Evolutionary conservation across 2,797 vertebrate species (phyloP).

Genomic region (Arremon brunneinucha): DNA sequence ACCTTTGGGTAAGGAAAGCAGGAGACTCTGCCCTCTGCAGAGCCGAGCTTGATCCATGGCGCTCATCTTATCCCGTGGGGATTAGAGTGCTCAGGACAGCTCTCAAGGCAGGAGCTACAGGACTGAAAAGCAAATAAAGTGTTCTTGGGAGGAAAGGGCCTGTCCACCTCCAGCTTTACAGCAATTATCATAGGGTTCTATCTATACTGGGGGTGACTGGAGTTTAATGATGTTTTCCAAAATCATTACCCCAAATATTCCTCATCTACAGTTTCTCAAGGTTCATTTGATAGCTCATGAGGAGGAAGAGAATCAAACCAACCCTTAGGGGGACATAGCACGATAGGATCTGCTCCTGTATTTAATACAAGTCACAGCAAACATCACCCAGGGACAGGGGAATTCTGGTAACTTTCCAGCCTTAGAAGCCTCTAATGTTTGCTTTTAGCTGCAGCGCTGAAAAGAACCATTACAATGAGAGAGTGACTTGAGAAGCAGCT

Average conservation of each 20-base stretch:
- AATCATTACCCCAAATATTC: background rate
- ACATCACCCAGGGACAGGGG: background rate
- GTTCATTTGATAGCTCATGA: background rate
- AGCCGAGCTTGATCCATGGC: background rate
- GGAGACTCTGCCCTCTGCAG: background rate
- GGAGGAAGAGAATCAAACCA: background rate
- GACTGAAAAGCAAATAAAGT: background rate
- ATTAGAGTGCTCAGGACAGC: background rate
- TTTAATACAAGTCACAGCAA: background rate
- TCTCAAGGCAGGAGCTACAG: background rate
- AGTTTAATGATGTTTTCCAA: background rate
- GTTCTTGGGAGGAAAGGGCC: background rate
- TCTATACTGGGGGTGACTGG: background rate
- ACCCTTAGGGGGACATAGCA: background rate
- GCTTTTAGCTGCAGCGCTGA: background rate
- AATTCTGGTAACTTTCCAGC: background rate
- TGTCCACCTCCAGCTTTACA: background rate
- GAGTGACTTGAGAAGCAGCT: background rate
- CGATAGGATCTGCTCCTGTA: fast-evolving
- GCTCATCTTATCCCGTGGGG: background rate
- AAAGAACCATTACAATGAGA: background rate
- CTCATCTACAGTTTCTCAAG: background rate
- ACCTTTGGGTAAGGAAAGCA: background rate
- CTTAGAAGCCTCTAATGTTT: background rate
- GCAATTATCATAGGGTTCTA: background rate